Evolutionary conservation across 2,797 vertebrate genomes (phyloP).

Genomic region (Clarias pachynema): DNA sequence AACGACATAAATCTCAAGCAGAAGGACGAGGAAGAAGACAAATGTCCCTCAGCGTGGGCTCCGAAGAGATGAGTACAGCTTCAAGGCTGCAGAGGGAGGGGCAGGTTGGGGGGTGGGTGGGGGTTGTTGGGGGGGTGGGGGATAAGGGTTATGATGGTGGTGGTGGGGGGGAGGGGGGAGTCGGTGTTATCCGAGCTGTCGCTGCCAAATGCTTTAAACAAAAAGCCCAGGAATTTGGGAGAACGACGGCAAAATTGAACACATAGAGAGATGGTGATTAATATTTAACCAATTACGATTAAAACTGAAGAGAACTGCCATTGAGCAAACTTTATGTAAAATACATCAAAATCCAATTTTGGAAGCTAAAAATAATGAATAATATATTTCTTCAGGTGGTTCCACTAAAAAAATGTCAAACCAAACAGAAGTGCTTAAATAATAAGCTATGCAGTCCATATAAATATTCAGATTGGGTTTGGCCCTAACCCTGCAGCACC

Average conservation of each 20-base stretch:
- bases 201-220: slow-evolving; percentile 41
- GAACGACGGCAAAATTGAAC: background rate
- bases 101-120: background rate
- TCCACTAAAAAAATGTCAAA: background rate
- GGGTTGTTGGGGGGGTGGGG: background rate
- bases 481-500: background rate
- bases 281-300: slow-evolving; percentile 11
- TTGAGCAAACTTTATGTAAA: background rate
- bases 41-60: slow-evolving; percentile 71
- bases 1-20: slow-evolving; percentile 73
- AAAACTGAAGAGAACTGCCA: background rate
- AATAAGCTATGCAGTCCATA: background rate
- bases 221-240: background rate
- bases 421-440: background rate
- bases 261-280: slow-evolving; percentile 21
- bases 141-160: too few relatives aligned
- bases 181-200: background rate
- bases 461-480: background rate
- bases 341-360: background rate
- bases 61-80: slow-evolving; percentile 64
- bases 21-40: slow-evolving; percentile 69
- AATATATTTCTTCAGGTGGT: background rate
- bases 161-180: too few relatives aligned
- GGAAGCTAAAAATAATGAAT: background rate
- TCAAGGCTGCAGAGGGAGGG: slow-evolving; percentile 61